Evolutionary conservation across 1,140 invertebrate species (phyloP).

Genomic region (Diorhabda elongata): DNA sequence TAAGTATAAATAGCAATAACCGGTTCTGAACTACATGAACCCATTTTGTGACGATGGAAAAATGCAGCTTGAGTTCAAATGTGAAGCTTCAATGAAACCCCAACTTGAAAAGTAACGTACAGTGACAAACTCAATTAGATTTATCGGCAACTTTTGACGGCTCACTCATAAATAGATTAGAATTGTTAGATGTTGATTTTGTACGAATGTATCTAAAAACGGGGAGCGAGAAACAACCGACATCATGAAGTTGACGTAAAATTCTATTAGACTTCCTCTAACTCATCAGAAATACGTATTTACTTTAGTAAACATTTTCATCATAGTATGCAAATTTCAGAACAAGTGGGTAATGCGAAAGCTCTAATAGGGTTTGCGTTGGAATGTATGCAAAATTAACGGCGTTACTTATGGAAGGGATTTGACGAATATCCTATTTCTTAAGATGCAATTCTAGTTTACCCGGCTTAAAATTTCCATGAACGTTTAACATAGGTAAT

Average conservation of each 20-base stretch:
- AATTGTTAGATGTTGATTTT: neutral
- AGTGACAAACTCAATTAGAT: neutral
- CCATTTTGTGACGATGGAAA: neutral
- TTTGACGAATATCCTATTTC: neutral
- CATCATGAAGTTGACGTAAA: neutral
- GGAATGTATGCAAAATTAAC: constrained; percentile 2
- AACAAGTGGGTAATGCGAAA: constrained; percentile 2
- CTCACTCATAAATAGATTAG: neutral
- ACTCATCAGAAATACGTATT: neutral
- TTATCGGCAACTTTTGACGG: neutral
- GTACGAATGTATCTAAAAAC: neutral
- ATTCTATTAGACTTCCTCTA: neutral
- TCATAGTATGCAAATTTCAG: neutral
- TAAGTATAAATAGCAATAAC: neutral
- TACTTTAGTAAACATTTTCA: constrained; percentile 3
- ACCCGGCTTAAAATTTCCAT: neutral
- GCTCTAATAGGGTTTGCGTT: neutral
- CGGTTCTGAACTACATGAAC: neutral
- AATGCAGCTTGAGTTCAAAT: neutral
- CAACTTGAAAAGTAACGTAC: neutral
- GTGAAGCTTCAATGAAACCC: neutral
- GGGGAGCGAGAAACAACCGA: neutral
- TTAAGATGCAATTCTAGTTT: neutral
- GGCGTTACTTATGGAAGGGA: neutral
- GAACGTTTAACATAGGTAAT: neutral